Conservation (phyloP, 2,113 vertebrate species). For the Callaeas wilsoni region DNA sequence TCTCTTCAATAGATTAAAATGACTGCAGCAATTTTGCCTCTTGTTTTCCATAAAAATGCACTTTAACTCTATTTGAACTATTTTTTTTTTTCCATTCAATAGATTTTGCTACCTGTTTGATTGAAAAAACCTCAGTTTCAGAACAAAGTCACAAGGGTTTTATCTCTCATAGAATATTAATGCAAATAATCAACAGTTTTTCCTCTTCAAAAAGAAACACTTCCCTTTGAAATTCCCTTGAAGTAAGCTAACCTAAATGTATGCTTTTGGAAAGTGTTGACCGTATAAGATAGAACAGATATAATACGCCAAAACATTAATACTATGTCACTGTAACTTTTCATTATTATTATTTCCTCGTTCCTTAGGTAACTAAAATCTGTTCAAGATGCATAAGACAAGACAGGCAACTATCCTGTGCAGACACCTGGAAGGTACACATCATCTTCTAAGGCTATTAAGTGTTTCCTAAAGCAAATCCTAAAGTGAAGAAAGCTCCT, state of each 20-base stretch:
- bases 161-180: background rate
- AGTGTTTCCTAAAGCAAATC: background rate
- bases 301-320: background rate
- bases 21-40: background rate
- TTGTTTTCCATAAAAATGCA: background rate
- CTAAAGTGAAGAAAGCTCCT: background rate
- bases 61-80: background rate
- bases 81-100: background rate
- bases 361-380: background rate
- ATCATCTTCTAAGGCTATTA: background rate
- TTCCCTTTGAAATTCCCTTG: background rate
- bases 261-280: background rate
- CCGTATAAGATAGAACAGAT: background rate
- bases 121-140: background rate
- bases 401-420: background rate
- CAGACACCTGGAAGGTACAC: background rate
- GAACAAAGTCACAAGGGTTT: background rate
- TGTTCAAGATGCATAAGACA: background rate
- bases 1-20: background rate
- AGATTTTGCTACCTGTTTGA: background rate
- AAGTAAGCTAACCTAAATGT: background rate
- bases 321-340: background rate
- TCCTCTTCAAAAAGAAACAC: background rate
- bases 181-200: background rate
- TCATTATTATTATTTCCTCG: background rate